Conservation (phyloP, 1,140 invertebrate species). For the Heliothis virescens region DNA sequence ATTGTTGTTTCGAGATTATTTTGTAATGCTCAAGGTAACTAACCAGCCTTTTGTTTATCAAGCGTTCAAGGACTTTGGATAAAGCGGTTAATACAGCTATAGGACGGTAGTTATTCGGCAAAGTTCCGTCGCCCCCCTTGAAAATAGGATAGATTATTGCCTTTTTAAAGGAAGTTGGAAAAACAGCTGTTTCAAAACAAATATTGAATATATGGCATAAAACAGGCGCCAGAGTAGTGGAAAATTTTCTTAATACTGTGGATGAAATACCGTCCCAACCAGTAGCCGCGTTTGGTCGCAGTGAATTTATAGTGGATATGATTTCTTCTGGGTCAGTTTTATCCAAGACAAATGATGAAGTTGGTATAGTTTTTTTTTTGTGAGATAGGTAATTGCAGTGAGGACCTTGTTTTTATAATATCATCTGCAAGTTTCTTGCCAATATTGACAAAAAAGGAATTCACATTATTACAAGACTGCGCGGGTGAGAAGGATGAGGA, state of each 20-base stretch:
- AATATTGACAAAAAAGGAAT: slow-evolving; percentile 28
- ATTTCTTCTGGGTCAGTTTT: background rate
- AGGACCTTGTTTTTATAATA: background rate
- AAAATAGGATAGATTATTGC: slow-evolving; percentile 24
- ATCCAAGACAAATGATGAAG: background rate
- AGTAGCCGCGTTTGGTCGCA: background rate
- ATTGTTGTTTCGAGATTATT: too few relatives aligned
- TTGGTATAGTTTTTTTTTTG: too few relatives aligned
- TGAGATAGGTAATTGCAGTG: background rate
- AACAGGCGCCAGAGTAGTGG: background rate
- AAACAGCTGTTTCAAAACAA: slow-evolving; percentile 8
- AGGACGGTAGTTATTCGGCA: slow-evolving; percentile 16
- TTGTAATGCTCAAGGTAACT: too few relatives aligned
- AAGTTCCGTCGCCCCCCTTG: slow-evolving; percentile 1
- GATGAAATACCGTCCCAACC: slow-evolving; percentile 5
- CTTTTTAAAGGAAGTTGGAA: slow-evolving; percentile 21
- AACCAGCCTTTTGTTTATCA: slow-evolving; percentile 9
- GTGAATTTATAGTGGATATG: background rate
- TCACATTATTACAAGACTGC: slow-evolving; percentile 14
- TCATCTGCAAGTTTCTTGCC: slow-evolving; percentile 30
- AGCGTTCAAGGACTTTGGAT: slow-evolving; percentile 19
- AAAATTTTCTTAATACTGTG: too few relatives aligned
- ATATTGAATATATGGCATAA: slow-evolving; percentile 18
- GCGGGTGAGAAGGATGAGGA: background rate
- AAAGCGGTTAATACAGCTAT: slow-evolving; percentile 10